A percentile compares a stretch with the other conserved stretches of the same genome.
Evolutionary conservation across 2,797 vertebrate species (phyloP).

Genomic region (Chaunax sp.): DNA sequence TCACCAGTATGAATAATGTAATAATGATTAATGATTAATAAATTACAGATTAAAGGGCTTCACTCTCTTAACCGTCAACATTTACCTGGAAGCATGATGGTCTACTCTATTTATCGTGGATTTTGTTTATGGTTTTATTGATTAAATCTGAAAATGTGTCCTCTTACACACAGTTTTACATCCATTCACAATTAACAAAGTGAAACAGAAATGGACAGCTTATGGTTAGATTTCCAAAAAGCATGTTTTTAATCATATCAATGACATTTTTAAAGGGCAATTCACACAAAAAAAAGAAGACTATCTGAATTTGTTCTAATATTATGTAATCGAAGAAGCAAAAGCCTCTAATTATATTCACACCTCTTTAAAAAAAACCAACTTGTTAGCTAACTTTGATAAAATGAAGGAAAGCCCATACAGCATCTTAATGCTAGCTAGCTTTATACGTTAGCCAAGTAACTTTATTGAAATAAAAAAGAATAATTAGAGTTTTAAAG

Average conservation of each 20-base stretch:
- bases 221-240: neutral
- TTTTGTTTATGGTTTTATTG: neutral
- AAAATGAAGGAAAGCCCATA: neutral
- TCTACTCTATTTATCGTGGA: slow-evolving; percentile 30
- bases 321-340: too few species aligned
- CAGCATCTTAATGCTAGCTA: neutral
- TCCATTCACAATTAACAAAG: neutral
- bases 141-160: neutral
- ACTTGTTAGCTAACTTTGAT: neutral
- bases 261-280: too few species aligned
- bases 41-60: slow-evolving; percentile 87
- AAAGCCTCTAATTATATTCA: neutral
- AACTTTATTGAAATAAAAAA: neutral
- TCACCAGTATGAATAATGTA: slow-evolving; percentile 85
- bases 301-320: too few species aligned
- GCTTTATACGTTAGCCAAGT: neutral
- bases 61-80: slow-evolving; percentile 78
- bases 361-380: neutral
- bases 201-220: neutral
- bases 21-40: slow-evolving; percentile 85
- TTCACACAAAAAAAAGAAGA: too few species aligned
- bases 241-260: neutral
- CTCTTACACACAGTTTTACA: neutral
- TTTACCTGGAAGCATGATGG: slow-evolving; percentile 51
- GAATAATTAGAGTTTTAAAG: too few species aligned